Percentiles rank a stretch among this genome's conserved stretches.
Conservation (phyloP, 1,140 invertebrate species). For the Eufriesea mexicana region DNA sequence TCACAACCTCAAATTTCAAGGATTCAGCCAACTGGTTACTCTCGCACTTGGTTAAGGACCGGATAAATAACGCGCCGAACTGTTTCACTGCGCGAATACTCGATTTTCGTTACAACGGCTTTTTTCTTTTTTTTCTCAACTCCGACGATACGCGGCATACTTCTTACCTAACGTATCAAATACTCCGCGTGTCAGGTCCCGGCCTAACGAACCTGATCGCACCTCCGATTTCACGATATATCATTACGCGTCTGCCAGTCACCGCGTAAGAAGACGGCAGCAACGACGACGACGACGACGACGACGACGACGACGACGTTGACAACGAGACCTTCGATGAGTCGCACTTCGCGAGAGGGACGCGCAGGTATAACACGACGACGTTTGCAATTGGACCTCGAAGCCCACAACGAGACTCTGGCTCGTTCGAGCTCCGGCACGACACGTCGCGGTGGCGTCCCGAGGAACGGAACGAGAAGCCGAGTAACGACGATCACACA, state of each 20-base stretch:
- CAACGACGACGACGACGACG: too few relatives aligned
- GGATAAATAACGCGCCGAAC: neutral
- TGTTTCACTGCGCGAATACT: conserved; percentile 29
- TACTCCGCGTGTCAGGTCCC: conserved; percentile 41
- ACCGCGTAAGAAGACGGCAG: neutral
- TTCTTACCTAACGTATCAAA: conserved; percentile 45
- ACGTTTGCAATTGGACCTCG: conserved; percentile 20
- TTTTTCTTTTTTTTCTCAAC: conserved; percentile 15
- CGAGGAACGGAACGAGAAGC: conserved; percentile 40
- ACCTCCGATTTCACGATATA: conserved; percentile 34
- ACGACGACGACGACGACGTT: too few relatives aligned
- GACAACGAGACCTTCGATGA: conserved; percentile 35
- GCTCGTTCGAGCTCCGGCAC: conserved; percentile 35
- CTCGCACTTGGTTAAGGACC: conserved; percentile 12
- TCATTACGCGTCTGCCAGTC: conserved; percentile 41
- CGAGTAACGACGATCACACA: conserved; percentile 51
- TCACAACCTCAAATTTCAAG: conserved; percentile 41
- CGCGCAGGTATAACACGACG: conserved; percentile 48
- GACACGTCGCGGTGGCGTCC: conserved; percentile 51
- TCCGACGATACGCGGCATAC: neutral
- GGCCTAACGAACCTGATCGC: conserved; percentile 31
- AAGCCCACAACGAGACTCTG: conserved; percentile 10
- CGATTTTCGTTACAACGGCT: neutral
- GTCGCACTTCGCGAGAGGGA: conserved; percentile 38
- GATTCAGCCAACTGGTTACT: conserved; percentile 16